Evolutionary conservation across 64 coral and sea anemone genomes (phyloP).

Genomic region (Stylophora pistillata): DNA sequence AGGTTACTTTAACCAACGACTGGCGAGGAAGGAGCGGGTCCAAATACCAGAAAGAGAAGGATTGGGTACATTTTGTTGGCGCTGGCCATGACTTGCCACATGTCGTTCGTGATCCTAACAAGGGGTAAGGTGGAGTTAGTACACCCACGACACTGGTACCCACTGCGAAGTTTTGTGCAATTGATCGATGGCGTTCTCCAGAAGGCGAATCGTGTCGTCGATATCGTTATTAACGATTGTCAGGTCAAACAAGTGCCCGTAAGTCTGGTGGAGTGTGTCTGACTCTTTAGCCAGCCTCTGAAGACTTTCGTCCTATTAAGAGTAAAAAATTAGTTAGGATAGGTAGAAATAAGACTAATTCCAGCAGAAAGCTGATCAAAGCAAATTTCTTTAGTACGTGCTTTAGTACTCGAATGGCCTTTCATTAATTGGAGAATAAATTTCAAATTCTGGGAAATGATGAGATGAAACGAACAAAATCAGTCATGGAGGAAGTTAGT

Average conservation of each 20-base stretch:
- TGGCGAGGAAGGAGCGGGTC: background rate
- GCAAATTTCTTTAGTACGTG: too few species aligned
- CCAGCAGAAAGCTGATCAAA: background rate
- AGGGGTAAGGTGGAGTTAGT: conserved; percentile 29
- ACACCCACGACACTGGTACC: conserved; percentile 91
- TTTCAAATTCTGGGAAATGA: too few species aligned
- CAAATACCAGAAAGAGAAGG: background rate
- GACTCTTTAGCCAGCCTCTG: conserved; percentile 84
- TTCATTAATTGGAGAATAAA: too few species aligned
- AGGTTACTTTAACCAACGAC: background rate
- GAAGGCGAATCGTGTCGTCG: conserved; percentile 79
- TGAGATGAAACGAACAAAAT: too few species aligned
- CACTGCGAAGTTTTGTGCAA: conserved; percentile 71
- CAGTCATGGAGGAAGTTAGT: too few species aligned
- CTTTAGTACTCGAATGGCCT: too few species aligned
- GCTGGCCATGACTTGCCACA: background rate
- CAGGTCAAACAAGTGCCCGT: conserved; percentile 88
- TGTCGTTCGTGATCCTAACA: background rate
- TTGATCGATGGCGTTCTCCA: conserved; percentile 68
- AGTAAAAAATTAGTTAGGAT: background rate
- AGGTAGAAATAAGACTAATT: too few species aligned
- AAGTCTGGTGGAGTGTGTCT: conserved; percentile 64
- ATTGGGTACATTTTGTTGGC: background rate
- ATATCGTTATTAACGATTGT: conserved; percentile 93
- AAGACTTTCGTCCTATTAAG: conserved; percentile 73